Evolutionary conservation across 2,888 invertebrate species (phyloP).

Genomic region (Platycnemis pennipes): DNA sequence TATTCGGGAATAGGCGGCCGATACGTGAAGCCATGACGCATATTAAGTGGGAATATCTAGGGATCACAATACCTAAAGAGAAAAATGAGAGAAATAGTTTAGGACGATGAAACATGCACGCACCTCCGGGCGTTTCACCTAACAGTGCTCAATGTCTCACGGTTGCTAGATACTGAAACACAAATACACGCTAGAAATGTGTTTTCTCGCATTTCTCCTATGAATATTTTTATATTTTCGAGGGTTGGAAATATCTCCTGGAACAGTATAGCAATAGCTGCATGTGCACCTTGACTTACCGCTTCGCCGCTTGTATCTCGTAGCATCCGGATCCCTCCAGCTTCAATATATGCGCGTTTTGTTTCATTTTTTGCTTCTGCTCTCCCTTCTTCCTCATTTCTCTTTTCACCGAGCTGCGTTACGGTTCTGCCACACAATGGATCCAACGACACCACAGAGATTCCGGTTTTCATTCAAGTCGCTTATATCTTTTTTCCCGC

Average conservation of each 20-base stretch:
- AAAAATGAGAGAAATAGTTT: background rate
- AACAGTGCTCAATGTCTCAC: background rate
- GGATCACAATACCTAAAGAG: background rate
- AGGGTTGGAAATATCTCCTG: background rate
- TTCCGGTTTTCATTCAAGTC: slow-evolving; percentile 24
- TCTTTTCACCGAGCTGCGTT: background rate
- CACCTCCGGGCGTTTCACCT: background rate
- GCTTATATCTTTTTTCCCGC: background rate
- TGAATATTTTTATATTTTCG: background rate
- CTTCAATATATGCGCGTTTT: background rate
- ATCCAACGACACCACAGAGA: slow-evolving; percentile 48
- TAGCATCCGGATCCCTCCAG: background rate
- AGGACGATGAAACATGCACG: background rate
- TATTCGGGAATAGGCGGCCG: background rate
- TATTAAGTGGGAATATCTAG: background rate
- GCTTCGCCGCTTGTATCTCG: slow-evolving; percentile 26
- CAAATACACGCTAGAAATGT: no score
- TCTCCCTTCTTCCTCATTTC: no score
- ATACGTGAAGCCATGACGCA: background rate
- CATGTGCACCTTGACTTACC: background rate
- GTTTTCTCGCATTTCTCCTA: no score
- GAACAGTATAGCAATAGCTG: background rate
- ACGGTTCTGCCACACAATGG: slow-evolving; percentile 8
- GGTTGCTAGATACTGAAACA: no score
- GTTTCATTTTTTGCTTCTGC: slow-evolving; percentile 17